phyloP scores from a whole-genome alignment of 2,113 vertebrate genomes.

The Chloroceryle aenea region DNA sequence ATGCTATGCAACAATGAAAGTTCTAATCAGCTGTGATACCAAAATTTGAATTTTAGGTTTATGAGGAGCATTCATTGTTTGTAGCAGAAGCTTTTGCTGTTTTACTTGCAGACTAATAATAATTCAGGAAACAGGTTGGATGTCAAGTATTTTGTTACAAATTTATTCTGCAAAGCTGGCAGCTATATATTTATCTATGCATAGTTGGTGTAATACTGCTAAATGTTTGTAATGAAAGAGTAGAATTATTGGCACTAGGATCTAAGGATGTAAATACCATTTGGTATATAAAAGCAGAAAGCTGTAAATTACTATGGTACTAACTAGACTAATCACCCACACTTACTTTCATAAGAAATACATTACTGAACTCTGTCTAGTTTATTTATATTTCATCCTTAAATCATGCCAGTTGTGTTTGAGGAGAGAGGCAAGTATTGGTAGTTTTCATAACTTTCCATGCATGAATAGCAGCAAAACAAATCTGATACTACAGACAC shows the following conservation, averaged over 20 bases:
- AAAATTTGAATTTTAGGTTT: neutral
- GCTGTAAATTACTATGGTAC: slow-evolving; percentile 9
- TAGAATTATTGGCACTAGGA: slow-evolving; percentile 3
- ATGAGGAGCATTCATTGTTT: neutral
- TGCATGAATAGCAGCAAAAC: neutral
- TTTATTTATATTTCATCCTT: slow-evolving; percentile 5
- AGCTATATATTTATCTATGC: neutral
- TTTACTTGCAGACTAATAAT: neutral
- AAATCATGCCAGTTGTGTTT: slow-evolving; percentile 1
- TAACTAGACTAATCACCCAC: neutral
- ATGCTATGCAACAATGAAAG: neutral
- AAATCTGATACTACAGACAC: neutral
- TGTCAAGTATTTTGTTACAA: neutral
- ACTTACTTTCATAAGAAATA: neutral
- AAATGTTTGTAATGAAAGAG: neutral
- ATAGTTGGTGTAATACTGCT: neutral
- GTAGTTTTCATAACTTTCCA: neutral
- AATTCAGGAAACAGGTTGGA: neutral
- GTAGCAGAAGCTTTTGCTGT: neutral
- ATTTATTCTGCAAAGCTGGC: slow-evolving; percentile 2
- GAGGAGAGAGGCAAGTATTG: neutral
- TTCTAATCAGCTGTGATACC: neutral
- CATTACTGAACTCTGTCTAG: neutral
- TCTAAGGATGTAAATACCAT: slow-evolving; percentile 14
- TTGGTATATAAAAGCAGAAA: slow-evolving; percentile 10